Conservation (phyloP, 2,113 vertebrate genomes). For the Trichechus manatus region DNA sequence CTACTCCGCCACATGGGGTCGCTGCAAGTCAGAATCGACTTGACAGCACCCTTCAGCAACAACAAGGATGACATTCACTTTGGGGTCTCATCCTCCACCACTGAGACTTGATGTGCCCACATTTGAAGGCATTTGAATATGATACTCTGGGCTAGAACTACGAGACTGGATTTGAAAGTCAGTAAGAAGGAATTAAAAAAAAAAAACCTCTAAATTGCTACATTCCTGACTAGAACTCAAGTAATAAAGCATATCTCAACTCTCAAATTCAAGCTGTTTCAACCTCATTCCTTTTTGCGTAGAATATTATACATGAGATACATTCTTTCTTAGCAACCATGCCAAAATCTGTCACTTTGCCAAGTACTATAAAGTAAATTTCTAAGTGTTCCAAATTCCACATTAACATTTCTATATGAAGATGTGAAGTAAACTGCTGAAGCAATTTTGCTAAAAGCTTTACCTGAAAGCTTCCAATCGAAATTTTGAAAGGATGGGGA, state of each 20-base stretch:
- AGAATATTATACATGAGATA: background rate
- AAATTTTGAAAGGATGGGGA: conserved; percentile 70
- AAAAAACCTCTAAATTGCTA: background rate
- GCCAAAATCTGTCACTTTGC: conserved; percentile 44
- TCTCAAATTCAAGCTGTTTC: background rate
- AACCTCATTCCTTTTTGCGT: background rate
- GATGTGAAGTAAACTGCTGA: conserved; percentile 71
- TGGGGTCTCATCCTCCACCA: background rate
- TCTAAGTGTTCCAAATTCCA: conserved; percentile 71
- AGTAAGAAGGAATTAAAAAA: background rate
- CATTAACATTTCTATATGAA: conserved; percentile 42
- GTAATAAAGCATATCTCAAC: background rate
- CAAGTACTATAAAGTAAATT: conserved; percentile 55
- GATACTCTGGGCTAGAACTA: background rate
- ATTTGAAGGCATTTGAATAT: background rate
- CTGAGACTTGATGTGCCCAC: background rate
- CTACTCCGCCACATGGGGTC: no score
- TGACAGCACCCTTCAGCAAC: background rate
- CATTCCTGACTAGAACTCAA: background rate
- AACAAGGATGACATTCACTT: background rate
- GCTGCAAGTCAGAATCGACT: no score
- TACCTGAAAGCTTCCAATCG: conserved; percentile 68
- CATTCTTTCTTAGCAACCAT: conserved; percentile 9
- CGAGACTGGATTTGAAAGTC: background rate
- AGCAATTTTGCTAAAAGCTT: conserved; percentile 68